Evolutionary conservation across 2,797 vertebrate genomes (phyloP), one percentile per base, ranked within the genome.

Genomic region (Rhabdomys pumilio): DNA sequence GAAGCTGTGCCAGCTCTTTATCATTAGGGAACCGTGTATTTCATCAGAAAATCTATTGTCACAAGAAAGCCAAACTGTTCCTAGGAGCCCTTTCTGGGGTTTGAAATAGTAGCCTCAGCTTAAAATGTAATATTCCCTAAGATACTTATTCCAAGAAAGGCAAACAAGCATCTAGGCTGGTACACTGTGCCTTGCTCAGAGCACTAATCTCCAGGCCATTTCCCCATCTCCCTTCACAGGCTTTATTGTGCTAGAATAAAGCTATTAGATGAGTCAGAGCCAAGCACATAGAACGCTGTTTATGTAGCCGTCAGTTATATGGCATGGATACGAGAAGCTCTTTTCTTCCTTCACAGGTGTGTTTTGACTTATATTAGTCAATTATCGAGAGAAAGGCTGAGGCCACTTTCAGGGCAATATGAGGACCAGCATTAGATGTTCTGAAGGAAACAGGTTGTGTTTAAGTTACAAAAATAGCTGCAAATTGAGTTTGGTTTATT

Each of bases 81-180:
- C 85, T 65, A 2, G 47, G 94, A 96, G 93, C 44, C 67, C 50
- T 90, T 95, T 96, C 76, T 96, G 92, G 83, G 77, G 96, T 94
- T 94, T 95, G 83, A 96, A 92, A 96, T 72, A 61, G 91, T 79
- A 92, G 81, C 81, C 69, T 94, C 91, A 50, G 73, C 22, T 92
- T 97, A 85, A 94, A 92, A 92, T 79, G 95, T 96, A 94, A 97
- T 98, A 97, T 97, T 96, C 88, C 89, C 93, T 96, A 85, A 93
- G 96, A 81, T 86, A 84, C 67, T 95, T 94, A 86, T 72, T 95
- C 73, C 41, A 90, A 91, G 87, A 88, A 90, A 98, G 81, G 77
- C 88, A 96, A 95, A 86, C 93, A 90, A 84, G 34, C 76, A 77
- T 72, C 65, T 69, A 80, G 88, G 79, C 55, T 7, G 87, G 41